Conservation (phyloP, 2,888 invertebrate genomes). For the Acronicta alni region DNA sequence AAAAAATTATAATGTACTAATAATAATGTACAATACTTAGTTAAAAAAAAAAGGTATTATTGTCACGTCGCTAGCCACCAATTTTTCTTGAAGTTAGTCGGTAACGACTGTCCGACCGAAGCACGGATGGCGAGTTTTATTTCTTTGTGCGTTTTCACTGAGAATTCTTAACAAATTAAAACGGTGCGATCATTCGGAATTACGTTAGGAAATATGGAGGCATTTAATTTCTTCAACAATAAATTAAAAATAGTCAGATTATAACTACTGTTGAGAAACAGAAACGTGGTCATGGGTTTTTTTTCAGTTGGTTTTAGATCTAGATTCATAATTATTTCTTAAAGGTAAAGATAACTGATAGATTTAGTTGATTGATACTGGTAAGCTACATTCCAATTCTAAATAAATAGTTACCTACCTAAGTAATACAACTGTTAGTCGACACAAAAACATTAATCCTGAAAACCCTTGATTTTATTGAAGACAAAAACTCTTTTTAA, state of each 20-base stretch:
- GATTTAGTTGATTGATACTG: too few relatives aligned
- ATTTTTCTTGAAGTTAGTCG: constrained; percentile 33
- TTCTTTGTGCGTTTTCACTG: constrained; percentile 10
- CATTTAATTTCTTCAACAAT: constrained; percentile 16
- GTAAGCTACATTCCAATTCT: too few relatives aligned
- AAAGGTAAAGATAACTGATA: too few relatives aligned
- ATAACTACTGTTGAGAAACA: neutral
- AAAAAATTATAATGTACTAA: too few relatives aligned
- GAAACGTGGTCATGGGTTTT: neutral
- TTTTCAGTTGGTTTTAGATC: too few relatives aligned
- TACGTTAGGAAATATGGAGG: constrained; percentile 4
- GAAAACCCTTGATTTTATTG: too few relatives aligned
- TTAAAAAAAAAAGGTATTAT: constrained; percentile 23
- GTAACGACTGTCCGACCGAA: constrained; percentile 30
- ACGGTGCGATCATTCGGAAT: neutral
- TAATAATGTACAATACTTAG: too few relatives aligned
- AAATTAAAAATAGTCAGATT: neutral
- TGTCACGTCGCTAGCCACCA: constrained; percentile 26
- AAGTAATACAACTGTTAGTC: too few relatives aligned
- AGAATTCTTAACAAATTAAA: constrained; percentile 10
- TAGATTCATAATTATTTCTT: too few relatives aligned
- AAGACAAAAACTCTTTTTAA: too few relatives aligned
- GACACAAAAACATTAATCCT: too few relatives aligned
- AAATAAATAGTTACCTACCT: too few relatives aligned
- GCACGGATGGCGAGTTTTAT: constrained; percentile 6